phyloP scores from a whole-genome alignment of 2,113 vertebrate genomes.

The Noctilio leporinus region DNA sequence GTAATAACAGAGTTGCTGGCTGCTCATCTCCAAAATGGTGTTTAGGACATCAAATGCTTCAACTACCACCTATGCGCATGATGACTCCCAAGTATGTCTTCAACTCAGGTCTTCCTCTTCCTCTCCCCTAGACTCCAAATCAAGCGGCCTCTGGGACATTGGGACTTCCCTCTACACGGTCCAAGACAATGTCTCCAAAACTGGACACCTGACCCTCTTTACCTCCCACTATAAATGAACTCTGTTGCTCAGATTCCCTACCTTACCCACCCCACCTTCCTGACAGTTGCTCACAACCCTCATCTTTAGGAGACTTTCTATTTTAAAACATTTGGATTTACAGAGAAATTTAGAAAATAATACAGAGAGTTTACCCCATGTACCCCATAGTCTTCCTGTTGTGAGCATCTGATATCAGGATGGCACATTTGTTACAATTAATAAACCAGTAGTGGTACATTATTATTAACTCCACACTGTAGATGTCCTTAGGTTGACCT shows the following conservation, averaged over 20 bases:
- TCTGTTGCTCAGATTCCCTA: neutral
- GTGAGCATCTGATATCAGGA: neutral
- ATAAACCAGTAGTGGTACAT: neutral
- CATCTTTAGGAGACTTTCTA: neutral
- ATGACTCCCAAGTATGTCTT: slow-evolving; percentile 56
- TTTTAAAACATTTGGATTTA: neutral
- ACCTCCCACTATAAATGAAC: neutral
- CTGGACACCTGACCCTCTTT: neutral
- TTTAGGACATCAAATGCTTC: slow-evolving; percentile 67
- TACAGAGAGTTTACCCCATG: neutral
- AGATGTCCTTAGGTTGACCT: neutral
- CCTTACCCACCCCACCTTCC: neutral
- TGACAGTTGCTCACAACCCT: neutral
- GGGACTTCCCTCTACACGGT: neutral
- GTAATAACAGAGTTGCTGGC: neutral
- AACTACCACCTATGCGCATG: slow-evolving; percentile 55
- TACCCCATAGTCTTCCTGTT: neutral
- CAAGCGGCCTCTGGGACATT: neutral
- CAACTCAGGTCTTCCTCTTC: neutral
- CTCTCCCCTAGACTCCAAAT: neutral
- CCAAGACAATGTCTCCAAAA: neutral
- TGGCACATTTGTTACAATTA: neutral
- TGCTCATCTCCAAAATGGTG: slow-evolving; percentile 38
- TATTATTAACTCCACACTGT: neutral
- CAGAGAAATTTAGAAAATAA: neutral